Percentiles rank a stretch among this genome's conserved stretches.
Evolutionary conservation across 2,113 vertebrate genomes (phyloP).

Genomic region (Gallinago jamesoni): DNA sequence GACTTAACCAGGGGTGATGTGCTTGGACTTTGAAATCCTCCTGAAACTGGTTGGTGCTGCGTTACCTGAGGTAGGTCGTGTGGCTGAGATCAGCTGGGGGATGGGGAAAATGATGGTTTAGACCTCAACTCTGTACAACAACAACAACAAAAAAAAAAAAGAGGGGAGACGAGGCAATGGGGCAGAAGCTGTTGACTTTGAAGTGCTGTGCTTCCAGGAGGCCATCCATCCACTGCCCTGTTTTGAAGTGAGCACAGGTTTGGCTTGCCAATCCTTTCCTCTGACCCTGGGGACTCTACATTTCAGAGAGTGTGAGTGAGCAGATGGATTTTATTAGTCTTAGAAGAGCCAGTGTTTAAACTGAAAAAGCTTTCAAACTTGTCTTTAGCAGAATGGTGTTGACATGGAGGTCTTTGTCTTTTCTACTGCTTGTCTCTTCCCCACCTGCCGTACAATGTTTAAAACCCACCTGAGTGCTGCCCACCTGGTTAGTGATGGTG

Average conservation of each 20-base stretch:
- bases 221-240: not conserved
- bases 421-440: not conserved
- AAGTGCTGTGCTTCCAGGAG: not conserved
- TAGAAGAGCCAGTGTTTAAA: not conserved
- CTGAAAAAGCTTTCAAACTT: not conserved
- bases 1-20: not conserved
- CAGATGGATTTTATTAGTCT: slow-evolving; percentile 23
- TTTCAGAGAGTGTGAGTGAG: not conserved
- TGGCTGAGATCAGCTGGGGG: not conserved
- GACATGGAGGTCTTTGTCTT: not conserved
- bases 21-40: not conserved
- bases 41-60: not conserved
- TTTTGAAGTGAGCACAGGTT: not conserved
- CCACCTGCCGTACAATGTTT: not conserved
- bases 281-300: not conserved
- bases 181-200: not conserved
- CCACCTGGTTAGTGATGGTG: not conserved
- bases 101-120: not conserved
- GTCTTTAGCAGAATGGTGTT: not conserved
- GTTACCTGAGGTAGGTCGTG: not conserved
- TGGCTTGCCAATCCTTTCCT: not conserved
- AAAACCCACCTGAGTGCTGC: not conserved
- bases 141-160: no score
- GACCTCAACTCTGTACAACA: not conserved
- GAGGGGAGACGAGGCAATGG: not conserved